Evolutionary conservation across 2,888 invertebrate species (phyloP), one percentile per base, ranked within the genome.

Genomic region (Drosophila nigricruria): DNA sequence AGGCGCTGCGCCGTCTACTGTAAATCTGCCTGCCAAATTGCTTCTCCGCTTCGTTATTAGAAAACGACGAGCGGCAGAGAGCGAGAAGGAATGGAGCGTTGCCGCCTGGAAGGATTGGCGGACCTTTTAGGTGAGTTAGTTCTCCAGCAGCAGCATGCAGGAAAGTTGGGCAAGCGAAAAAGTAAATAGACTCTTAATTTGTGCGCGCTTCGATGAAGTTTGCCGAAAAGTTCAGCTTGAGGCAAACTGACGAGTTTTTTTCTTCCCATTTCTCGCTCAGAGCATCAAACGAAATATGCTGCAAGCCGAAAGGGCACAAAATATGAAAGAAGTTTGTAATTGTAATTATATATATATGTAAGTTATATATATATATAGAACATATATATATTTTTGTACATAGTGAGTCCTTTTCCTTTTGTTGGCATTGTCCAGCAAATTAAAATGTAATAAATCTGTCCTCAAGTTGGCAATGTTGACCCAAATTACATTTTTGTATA

Each of bases 381-480:
- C 12, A 49, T 30, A 52, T 16, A 9, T 36, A 36, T 38, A 34
- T 54, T 20, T 70, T 32, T 34, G 16, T n/a, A 16, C 20, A 34
- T 27, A 1, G 12, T 20, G 27, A 38, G 5, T 30, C 8, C 9
- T 25, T 20, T 38, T 27, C 2, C 12, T 27, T 56, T 30, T 16
- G 9, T 10, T 52, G 40, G 58, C 62, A 58, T 23, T n/a, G 66
- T 20, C 23, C 53, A 36, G 50, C 53, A 77, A 87, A 88, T 88
- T 86, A 88, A 90, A 88, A 77, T 82, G 70, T 86, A 67, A 84
- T 88, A 90, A 90, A 84, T 90, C 77, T 73, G 83, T 70, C 86
- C 75, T 68, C 67, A 68, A 57, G 59, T 67, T 79, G 70, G 69
- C 38, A 45, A 47, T 63, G 65, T 45, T 52, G 64, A 76, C 65